Conservation (phyloP, 2,888 invertebrate species). For the Xanthia togata region DNA sequence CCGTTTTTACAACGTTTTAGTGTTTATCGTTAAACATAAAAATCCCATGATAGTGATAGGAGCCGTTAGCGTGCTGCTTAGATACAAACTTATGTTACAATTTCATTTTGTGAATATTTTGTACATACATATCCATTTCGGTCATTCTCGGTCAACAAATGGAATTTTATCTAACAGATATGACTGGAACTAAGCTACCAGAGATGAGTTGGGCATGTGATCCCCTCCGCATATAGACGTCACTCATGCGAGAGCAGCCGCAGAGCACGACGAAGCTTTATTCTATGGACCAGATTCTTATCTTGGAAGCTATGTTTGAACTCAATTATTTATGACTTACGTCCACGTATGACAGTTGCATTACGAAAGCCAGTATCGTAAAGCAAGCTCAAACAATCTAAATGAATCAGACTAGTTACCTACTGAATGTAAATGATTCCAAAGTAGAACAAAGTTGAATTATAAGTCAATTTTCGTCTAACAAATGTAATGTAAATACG, state of each 20-base stretch:
- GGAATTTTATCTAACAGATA: conserved; percentile 10
- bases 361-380: conserved; percentile 73
- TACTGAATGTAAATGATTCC: conserved; percentile 57
- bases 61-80: conserved; percentile 67
- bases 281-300: conserved; percentile 76
- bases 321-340: conserved; percentile 80
- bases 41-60: conserved; percentile 66
- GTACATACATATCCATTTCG: neutral
- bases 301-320: conserved; percentile 79
- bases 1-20: conserved; percentile 72
- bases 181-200: conserved; percentile 3
- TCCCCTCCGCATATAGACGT: conserved; percentile 56
- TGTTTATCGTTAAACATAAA: conserved; percentile 72
- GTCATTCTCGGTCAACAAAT: neutral
- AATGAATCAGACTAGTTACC: conserved; percentile 67
- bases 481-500: conserved; percentile 65
- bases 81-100: conserved; percentile 27
- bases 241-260: conserved; percentile 72
- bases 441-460: conserved; percentile 60
- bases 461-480: conserved; percentile 61
- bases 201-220: conserved; percentile 31
- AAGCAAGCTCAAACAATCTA: conserved; percentile 67
- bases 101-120: conserved; percentile 25
- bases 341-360: conserved; percentile 76
- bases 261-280: conserved; percentile 69